Percentiles rank a stretch among this genome's conserved stretches.
Conservation (phyloP, 1,140 invertebrate species). For the Drusus annulatus region DNA sequence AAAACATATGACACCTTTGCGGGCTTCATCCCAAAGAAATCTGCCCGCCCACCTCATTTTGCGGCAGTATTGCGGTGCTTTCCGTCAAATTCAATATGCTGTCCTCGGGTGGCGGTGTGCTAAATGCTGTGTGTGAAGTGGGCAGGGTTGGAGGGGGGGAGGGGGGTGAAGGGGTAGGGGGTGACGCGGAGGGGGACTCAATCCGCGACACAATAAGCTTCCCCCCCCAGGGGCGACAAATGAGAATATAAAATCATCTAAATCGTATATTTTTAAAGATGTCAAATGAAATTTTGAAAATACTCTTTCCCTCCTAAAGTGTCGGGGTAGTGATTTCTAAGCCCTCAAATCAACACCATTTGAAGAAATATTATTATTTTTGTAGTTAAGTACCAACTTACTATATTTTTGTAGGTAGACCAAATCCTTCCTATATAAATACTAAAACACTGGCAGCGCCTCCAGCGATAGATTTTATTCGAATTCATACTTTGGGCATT, state of each 20-base stretch:
- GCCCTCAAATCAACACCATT: too few relatives aligned
- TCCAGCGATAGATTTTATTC: too few relatives aligned
- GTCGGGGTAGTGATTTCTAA: too few relatives aligned
- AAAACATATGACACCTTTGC: not conserved
- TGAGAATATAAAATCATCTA: conserved; percentile 25
- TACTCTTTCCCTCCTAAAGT: too few relatives aligned
- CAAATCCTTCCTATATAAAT: too few relatives aligned
- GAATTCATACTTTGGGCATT: too few relatives aligned
- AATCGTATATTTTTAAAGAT: too few relatives aligned
- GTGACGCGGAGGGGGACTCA: conserved; percentile 27
- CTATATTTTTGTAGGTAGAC: too few relatives aligned
- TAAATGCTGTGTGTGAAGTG: conserved; percentile 44
- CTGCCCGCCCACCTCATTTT: conserved; percentile 34
- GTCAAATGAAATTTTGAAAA: too few relatives aligned
- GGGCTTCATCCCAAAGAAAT: conserved; percentile 22
- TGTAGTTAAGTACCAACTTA: too few relatives aligned
- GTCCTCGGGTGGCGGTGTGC: conserved; percentile 40
- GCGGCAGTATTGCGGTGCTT: conserved; percentile 44
- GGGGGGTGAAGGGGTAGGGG: not conserved
- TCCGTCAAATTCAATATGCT: conserved; percentile 54
- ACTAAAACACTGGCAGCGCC: too few relatives aligned
- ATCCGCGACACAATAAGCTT: conserved; percentile 54
- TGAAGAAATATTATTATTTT: too few relatives aligned
- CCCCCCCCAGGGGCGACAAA: conserved; percentile 41
- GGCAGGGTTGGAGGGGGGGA: not conserved